phyloP scores from a whole-genome alignment of 2,888 invertebrate species.

The Dimorphilus gyrociliatus region DNA sequence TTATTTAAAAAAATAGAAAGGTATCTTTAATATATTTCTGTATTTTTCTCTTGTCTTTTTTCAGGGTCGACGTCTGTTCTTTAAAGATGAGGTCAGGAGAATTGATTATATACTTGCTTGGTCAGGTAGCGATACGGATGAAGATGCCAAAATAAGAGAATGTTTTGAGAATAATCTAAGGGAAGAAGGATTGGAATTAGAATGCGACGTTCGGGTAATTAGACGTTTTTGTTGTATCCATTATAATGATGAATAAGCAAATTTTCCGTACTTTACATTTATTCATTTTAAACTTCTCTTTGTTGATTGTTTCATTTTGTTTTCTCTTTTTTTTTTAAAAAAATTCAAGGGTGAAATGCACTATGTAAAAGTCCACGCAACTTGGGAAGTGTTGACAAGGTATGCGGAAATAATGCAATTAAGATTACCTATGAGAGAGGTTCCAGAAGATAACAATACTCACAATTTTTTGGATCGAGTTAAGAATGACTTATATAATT shows the following conservation, averaged over 20 bases:
- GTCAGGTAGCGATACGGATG: slow-evolving; percentile 4
- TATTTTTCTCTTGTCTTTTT: slow-evolving; percentile 5
- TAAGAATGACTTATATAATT: slow-evolving; percentile 8
- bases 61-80: slow-evolving; percentile 25
- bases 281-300: too few species aligned
- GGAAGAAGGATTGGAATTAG: slow-evolving; percentile 22
- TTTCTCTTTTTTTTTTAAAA: too few species aligned
- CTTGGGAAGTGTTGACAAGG: slow-evolving; percentile 59
- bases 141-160: slow-evolving; percentile 9
- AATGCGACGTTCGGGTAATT: slow-evolving; percentile 12
- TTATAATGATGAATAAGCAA: too few species aligned
- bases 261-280: too few species aligned
- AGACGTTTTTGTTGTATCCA: not conserved
- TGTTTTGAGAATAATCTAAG: slow-evolving; percentile 17
- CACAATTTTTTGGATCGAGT: slow-evolving; percentile 9
- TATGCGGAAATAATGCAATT: slow-evolving; percentile 81
- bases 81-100: slow-evolving; percentile 42
- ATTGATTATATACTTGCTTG: slow-evolving; percentile 75
- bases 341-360: slow-evolving; percentile 56
- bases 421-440: slow-evolving; percentile 78
- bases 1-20: too few species aligned
- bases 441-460: slow-evolving; percentile 9
- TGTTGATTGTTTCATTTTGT: too few species aligned
- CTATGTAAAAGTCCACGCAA: slow-evolving; percentile 76
- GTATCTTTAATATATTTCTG: too few species aligned